Evolutionary conservation across 2,888 invertebrate genomes (phyloP).

Genomic region (Nemapogon koenigi): DNA sequence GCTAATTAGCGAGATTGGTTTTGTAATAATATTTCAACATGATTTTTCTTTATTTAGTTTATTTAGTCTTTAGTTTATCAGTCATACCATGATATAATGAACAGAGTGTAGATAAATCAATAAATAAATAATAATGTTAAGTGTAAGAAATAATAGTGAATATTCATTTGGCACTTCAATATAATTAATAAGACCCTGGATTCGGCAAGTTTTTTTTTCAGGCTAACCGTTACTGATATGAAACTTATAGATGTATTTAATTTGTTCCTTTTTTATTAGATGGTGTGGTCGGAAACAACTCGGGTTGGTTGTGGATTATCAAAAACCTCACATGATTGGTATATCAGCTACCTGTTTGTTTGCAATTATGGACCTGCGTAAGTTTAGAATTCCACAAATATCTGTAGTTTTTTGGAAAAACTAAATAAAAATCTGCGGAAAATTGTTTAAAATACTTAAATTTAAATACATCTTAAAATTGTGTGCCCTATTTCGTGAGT

Average conservation of each 20-base stretch:
- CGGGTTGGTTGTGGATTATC: slow-evolving; percentile 41
- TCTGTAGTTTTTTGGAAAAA: background rate
- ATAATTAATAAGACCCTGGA: too few species aligned
- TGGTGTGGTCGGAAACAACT: slow-evolving; percentile 39
- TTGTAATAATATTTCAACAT: too few species aligned
- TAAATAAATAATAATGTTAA: too few species aligned
- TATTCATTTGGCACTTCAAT: too few species aligned
- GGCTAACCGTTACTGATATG: slow-evolving; percentile 9
- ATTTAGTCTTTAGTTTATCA: too few species aligned
- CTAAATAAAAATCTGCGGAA: background rate
- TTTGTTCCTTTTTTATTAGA: too few species aligned
- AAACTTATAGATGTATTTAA: slow-evolving; percentile 1
- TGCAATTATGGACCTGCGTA: slow-evolving; percentile 51
- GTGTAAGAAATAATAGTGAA: too few species aligned
- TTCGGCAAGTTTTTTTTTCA: background rate
- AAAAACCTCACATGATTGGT: slow-evolving; percentile 19
- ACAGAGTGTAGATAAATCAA: too few species aligned
- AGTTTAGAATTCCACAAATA: slow-evolving; percentile 17
- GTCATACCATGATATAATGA: too few species aligned
- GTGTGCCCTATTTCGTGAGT: background rate
- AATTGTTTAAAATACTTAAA: background rate
- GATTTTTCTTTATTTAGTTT: too few species aligned
- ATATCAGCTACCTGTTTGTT: slow-evolving; percentile 32
- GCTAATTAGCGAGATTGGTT: too few species aligned
- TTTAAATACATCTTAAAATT: background rate